phyloP scores from a whole-genome alignment of 2,113 vertebrate genomes.

The Sceloporus tristichus region DNA sequence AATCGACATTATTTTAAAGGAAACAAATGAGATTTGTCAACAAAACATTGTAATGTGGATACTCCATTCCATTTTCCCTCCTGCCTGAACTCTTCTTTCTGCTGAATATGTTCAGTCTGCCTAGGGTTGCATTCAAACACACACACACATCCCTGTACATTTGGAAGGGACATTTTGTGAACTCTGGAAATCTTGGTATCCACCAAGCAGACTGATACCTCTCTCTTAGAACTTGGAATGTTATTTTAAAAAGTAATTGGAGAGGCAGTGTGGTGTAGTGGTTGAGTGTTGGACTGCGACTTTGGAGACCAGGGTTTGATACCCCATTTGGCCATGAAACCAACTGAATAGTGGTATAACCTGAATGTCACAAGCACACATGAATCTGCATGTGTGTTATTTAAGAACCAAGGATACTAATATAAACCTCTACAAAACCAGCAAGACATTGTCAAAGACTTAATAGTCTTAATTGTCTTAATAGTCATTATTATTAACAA shows the following conservation, averaged over 20 bases:
- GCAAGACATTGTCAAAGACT: background rate
- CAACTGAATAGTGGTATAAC: background rate
- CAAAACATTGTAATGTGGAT: background rate
- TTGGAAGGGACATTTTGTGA: background rate
- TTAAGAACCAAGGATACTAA: background rate
- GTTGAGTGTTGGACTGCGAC: too few species aligned
- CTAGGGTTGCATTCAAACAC: background rate
- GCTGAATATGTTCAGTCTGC: background rate
- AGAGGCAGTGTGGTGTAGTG: too few species aligned
- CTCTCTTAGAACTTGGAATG: too few species aligned
- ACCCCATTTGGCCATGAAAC: too few species aligned
- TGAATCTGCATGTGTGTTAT: background rate
- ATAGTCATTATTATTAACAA: background rate
- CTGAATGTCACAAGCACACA: background rate
- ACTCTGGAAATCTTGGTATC: background rate
- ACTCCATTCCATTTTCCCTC: background rate
- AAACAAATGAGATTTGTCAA: background rate
- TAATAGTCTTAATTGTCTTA: background rate
- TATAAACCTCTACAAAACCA: background rate
- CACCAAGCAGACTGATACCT: background rate
- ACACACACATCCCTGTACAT: background rate
- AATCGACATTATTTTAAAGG: slow-evolving; percentile 48
- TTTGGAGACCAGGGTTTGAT: too few species aligned
- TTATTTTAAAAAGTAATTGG: too few species aligned
- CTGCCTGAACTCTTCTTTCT: background rate